Percentiles rank a stretch among this genome's conserved stretches.
These are phyloP conservation scores for Hemithea aestivaria DNA, from an alignment of 2,888 invertebrate genomes.

Conservation along the genomic window DNA sequence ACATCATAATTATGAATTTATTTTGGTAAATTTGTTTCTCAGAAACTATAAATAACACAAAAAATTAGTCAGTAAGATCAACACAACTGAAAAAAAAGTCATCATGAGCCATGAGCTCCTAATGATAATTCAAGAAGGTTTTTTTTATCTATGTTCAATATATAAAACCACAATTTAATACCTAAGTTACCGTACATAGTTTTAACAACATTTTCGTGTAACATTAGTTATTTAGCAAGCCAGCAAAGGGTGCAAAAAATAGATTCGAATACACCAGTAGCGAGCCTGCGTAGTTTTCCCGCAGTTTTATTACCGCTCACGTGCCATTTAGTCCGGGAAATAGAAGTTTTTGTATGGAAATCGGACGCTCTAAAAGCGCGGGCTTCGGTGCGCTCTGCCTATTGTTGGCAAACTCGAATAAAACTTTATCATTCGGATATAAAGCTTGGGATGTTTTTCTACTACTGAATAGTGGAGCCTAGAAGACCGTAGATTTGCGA, in stretches of 20 bases:
- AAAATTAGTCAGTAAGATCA: too few species aligned
- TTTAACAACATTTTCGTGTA: background rate
- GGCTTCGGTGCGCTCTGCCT: slow-evolving; percentile 57
- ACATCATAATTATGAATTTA: too few species aligned
- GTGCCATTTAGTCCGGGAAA: slow-evolving; percentile 77
- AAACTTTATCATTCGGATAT: slow-evolving; percentile 70
- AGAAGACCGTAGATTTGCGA: slow-evolving; percentile 5
- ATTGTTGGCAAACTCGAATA: slow-evolving; percentile 69
- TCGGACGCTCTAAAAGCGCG: slow-evolving; percentile 72
- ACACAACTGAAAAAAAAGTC: too few species aligned
- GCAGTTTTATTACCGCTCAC: slow-evolving; percentile 75
- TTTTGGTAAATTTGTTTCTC: too few species aligned
- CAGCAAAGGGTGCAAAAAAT: slow-evolving; percentile 46
- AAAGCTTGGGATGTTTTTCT: slow-evolving; percentile 48
- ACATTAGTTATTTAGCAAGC: slow-evolving; percentile 26
- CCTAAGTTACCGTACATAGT: too few species aligned
- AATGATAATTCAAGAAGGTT: too few species aligned
- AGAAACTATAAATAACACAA: too few species aligned
- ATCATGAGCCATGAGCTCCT: too few species aligned
- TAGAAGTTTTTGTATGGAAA: slow-evolving; percentile 78
- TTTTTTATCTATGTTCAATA: too few species aligned
- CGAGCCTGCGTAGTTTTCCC: slow-evolving; percentile 61
- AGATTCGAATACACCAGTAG: slow-evolving; percentile 44
- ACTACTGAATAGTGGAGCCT: slow-evolving; percentile 10
- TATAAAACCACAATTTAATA: too few species aligned